Conservation (phyloP, 2,113 vertebrate species). For the Muscicapa adusta region DNA sequence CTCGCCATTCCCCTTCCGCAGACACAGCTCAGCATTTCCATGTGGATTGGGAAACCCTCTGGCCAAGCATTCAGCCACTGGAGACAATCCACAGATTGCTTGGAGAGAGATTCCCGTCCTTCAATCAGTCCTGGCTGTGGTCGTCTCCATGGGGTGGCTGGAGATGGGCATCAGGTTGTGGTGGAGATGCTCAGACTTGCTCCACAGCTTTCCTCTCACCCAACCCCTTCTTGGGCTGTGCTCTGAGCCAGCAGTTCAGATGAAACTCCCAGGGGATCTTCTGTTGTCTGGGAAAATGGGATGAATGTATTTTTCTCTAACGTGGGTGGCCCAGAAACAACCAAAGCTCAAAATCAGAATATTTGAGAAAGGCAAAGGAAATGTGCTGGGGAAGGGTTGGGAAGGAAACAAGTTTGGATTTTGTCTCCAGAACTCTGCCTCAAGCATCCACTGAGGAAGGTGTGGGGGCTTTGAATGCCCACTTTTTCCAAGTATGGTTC, state of each 20-base stretch:
- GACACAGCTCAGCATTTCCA: neutral
- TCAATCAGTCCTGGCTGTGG: neutral
- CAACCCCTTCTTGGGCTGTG: neutral
- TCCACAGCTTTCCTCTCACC: neutral
- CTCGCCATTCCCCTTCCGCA: neutral
- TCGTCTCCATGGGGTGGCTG: neutral
- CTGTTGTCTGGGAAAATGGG: neutral
- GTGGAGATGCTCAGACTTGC: neutral
- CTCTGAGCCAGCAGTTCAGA: neutral
- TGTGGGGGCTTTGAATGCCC: neutral
- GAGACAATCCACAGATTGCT: neutral
- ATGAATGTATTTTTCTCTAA: neutral
- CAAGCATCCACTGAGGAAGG: neutral
- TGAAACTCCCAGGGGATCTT: neutral
- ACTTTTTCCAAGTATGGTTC: neutral
- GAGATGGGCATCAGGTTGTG: neutral
- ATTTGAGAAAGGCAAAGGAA: neutral
- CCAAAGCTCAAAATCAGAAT: neutral
- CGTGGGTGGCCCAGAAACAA: neutral
- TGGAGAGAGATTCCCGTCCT: neutral
- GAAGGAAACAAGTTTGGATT: neutral
- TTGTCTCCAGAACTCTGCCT: neutral
- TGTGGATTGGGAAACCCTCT: fast-evolving
- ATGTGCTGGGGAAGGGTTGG: neutral
- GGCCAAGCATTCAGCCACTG: neutral